Evolutionary conservation across 2,113 vertebrate species (phyloP), one percentile per base, ranked within the genome.

Genomic region (Anarhynchus alexandrinus): DNA sequence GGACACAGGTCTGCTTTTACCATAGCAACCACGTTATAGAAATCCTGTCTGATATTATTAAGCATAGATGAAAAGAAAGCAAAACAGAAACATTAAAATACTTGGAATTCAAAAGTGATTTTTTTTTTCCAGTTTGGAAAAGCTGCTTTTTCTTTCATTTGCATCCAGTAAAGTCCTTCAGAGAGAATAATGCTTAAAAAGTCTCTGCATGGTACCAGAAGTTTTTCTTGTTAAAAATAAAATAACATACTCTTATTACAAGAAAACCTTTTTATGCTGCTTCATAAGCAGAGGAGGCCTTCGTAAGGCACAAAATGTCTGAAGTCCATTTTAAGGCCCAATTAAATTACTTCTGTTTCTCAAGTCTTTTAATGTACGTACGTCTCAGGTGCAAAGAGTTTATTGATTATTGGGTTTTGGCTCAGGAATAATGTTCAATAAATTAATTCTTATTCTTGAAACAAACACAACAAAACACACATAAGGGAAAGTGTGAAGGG

Each of bases 41-140:
- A 91, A 87, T 36, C 16, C 43, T 85, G 83, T 86, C 80, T 73
- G 45, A 95, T 72, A 91, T 90, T 91, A 94, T 91, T 91, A 90
- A 94, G 42, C 84, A 82, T 5, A 94, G 73, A 93, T 80, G 54
- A 95, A 95, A 95, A 82, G 66, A 54, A 81, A 88, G 38, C 40
- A 86, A 96, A 90, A 49, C 22, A 91, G 66, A 91, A 94, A 93
- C 45, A 94, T 89, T 91, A 91, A 69, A 96, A 94, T 82, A 77
- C 36, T 64, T 82, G 52, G 30, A 92, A 95, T 94, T 93, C 40
- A 92, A 93, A 94, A 86, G 52, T 72, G 30, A 43, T 32, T 23
- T 83, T 58, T 52, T 64, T 59, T 38, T 40, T 15, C 45, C n/a
- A 29, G 26, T 89, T 87, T 91, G 70, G 62, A 89, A 97, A 95